Evolutionary conservation across 2,113 vertebrate genomes (phyloP), one percentile per base, ranked within the genome.

Genomic region (Rhinogobius similis): DNA sequence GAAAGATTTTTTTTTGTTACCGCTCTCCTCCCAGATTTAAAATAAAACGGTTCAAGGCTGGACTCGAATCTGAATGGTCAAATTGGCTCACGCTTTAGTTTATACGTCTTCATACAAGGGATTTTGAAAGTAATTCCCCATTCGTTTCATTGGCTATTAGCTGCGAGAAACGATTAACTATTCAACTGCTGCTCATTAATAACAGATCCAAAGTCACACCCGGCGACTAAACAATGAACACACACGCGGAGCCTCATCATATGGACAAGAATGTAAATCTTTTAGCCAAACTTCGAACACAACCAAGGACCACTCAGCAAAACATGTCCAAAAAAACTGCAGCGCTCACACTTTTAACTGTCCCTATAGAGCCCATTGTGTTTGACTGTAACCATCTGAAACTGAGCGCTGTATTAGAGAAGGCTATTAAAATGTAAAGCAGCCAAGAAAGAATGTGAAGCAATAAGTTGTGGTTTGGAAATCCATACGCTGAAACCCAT

Each of bases 251-350:
- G 77, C 68, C 73, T 82, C 85, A 85, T 81, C 85, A 89, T 90
- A 90, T 85, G 86, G 79, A 81, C 82, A 85, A 81, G 80, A 86
- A 87, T 88, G 82, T 76, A 86, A 72, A 50, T 69, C 81, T 65
- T 65, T 74, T 55, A 83, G 78, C 65, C 81, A 71, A 82, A 67
- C 73, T 74, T 53, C 70, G 43, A 83, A 84, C 67, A 29, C 29
- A 26, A 29, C 26, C 26, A 26, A 70, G 70, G 71, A 82, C 77
- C 74, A 72, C 76, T 65, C 52, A 79, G 88, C 78, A 87, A 81
- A 84, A 82, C 79, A 85, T 69, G 75, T 62, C 38, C 67, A 84
- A 44, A 26, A 87, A 85, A 77, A 66, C 76, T 83, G 67, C 73
- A 72, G 64, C 67, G 76, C 79, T 73, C 75, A 76, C 70, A 74